Conservation (phyloP, 2,888 invertebrate genomes). For the Netelia inedita region DNA sequence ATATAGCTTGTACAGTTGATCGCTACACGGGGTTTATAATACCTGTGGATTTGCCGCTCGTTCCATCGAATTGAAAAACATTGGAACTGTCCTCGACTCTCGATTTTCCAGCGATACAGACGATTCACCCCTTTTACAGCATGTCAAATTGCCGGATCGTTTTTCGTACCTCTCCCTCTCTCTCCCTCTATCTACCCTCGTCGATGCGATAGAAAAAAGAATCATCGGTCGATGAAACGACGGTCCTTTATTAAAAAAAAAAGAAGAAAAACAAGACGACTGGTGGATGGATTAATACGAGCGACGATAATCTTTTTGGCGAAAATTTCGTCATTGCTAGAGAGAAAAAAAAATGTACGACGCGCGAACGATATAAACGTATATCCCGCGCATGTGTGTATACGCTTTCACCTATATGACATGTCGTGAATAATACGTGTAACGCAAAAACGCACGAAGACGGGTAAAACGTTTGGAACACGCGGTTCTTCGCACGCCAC, state of each 20-base stretch:
- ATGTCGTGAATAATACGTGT: slow-evolving; percentile 5
- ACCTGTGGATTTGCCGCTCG: background rate
- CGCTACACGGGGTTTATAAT: slow-evolving; percentile 5
- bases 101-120: background rate
- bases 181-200: no score
- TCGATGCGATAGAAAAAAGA: background rate
- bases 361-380: no score
- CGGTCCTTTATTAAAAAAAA: background rate
- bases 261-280: no score
- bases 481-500: slow-evolving; percentile 80
- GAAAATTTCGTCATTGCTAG: no score
- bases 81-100: background rate
- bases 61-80: background rate
- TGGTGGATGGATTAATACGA: no score
- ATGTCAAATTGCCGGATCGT: background rate
- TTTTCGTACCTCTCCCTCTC: background rate
- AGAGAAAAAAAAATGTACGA: no score
- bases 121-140: background rate
- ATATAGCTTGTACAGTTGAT: background rate
- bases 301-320: no score
- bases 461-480: slow-evolving; percentile 66
- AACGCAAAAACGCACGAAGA: slow-evolving; percentile 30
- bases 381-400: background rate
- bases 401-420: background rate
- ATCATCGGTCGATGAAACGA: background rate